Conservation (phyloP, 2,797 vertebrate genomes). For the Chloroceryle amazona region DNA sequence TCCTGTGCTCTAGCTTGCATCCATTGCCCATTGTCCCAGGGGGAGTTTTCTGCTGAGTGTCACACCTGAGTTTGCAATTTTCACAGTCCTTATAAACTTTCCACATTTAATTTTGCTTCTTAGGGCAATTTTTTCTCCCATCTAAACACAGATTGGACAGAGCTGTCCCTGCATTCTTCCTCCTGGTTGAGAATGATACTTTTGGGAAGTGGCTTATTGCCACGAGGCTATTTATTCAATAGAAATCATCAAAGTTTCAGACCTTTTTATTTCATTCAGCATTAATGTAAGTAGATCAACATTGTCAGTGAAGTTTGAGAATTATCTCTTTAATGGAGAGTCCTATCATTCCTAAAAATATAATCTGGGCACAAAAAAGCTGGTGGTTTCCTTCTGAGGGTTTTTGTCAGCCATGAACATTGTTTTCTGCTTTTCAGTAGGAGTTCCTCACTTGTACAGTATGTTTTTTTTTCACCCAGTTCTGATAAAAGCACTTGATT, state of each 20-base stretch:
- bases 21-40: too few species aligned
- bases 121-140: not conserved
- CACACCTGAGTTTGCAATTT: not conserved
- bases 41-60: not conserved
- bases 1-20: too few species aligned
- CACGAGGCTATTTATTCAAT: not conserved
- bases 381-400: accelerated
- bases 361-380: not conserved
- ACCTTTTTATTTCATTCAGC: not conserved
- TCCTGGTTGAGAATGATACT: not conserved
- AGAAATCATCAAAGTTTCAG: not conserved
- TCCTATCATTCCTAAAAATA: not conserved
- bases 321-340: not conserved
- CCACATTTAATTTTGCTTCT: not conserved
- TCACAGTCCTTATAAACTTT: not conserved
- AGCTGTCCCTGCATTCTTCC: not conserved
- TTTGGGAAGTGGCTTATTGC: not conserved
- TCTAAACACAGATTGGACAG: not conserved
- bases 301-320: not conserved
- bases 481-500: not conserved
- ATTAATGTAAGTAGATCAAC: not conserved
- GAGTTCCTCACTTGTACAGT: not conserved
- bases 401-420: not conserved
- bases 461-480: not conserved
- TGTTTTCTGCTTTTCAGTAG: not conserved